phyloP scores from a whole-genome alignment of 2,113 vertebrate species.

The Caretta caretta region DNA sequence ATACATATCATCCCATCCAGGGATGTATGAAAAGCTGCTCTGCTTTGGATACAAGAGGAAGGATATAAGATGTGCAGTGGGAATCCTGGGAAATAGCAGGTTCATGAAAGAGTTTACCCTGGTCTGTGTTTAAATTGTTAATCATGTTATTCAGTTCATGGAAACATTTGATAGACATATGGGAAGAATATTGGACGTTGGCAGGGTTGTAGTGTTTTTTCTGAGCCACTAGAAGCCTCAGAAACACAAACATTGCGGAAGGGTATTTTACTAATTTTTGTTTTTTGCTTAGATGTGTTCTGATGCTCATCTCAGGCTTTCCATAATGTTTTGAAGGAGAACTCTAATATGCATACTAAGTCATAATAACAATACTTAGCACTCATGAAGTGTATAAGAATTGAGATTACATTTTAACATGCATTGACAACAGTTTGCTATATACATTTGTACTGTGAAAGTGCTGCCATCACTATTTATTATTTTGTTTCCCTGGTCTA shows the following conservation, averaged over 20 bases:
- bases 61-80: neutral
- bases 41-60: neutral
- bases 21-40: neutral
- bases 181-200: neutral
- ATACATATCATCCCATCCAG: neutral
- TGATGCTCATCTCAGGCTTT: neutral
- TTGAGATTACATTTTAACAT: neutral
- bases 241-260: neutral
- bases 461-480: neutral
- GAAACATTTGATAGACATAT: neutral
- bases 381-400: neutral
- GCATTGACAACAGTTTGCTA: neutral
- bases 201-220: neutral
- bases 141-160: neutral
- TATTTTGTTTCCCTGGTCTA: neutral
- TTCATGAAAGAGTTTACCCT: neutral
- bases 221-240: neutral
- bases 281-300: neutral
- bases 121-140: neutral
- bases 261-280: neutral
- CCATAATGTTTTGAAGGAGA: neutral
- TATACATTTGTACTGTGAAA: neutral
- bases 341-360: neutral
- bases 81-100: neutral
- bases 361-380: neutral